Base-by-base conservation (phyloP, 2,888 invertebrate species). In the Perithous albicinctus region DNA sequence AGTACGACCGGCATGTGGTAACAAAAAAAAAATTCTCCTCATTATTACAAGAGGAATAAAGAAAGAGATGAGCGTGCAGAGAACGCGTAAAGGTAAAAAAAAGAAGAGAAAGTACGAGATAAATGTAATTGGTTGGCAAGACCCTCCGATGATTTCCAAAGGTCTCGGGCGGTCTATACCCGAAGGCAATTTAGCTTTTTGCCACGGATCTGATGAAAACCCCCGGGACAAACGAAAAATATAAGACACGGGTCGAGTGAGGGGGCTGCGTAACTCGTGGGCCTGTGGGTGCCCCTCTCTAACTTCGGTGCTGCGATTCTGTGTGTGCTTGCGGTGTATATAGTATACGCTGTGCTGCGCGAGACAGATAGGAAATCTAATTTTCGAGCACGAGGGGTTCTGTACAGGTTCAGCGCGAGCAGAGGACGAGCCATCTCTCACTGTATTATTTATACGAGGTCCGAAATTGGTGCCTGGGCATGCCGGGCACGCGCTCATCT, bases 351-450 rank as follows among this genome's bases (percentile, higher is more conserved):
- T 72, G 72, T 73, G 74, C 82, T 89, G 87, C 86, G 83, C 85
- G 88, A 88, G 94, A 93, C 86, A 90, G 91, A 92, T 90, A 90
- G 92, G 94, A 93, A 93, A 90, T 92, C 92, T 90, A 91, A 92
- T 92, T 92, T 90, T 88, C 87, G 83, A 78, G 80, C 82, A 80
- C 81, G 84, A 82, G 86, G 83, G 86, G 85, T 83, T 77, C 80
- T 73, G 85, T 80, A 85, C 88, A 86, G 85, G 88, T 87, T 87
- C 82, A 63, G 64, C 46, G 51, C 38, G 54, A 56, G 32, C 26
- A 41, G 78, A 84, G 86, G 88, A 88, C 86, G 86, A 87, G 86
- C 83, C 89, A 89, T 90, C 88, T 88, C 88, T 89, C 90, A 86
- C 87, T 89, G 85, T 91, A 92, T 92, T 92, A 92, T 91, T 92